Evolutionary conservation across 2,797 vertebrate species (phyloP).

Genomic region (Moxostoma hubbsi): DNA sequence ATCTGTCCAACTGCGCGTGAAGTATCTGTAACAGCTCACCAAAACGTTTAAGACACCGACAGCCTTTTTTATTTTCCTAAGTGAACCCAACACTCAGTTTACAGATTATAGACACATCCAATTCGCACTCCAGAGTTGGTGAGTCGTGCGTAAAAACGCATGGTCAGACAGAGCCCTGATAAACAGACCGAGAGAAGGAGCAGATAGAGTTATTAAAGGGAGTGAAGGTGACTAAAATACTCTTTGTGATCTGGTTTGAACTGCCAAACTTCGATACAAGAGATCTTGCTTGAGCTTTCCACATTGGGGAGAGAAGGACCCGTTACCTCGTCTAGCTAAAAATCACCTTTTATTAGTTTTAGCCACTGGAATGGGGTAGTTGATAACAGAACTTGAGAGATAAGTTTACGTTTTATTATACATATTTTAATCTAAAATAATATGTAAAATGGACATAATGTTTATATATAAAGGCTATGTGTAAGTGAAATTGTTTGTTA

Average conservation of each 20-base stretch:
- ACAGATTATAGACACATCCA: background rate
- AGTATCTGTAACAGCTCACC: background rate
- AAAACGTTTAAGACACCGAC: background rate
- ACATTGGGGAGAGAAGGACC: slow-evolving; percentile 54
- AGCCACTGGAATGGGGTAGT: no score
- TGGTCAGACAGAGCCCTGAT: background rate
- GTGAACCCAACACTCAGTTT: background rate
- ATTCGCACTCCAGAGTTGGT: background rate
- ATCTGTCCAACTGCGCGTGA: background rate
- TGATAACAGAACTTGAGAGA: no score
- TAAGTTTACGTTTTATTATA: no score
- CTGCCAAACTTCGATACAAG: background rate
- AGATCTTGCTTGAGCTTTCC: slow-evolving; percentile 38
- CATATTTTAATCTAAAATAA: no score
- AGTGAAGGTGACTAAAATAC: slow-evolving; percentile 1
- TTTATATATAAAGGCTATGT: no score
- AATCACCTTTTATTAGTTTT: no score
- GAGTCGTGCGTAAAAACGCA: slow-evolving; percentile 28
- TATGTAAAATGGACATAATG: no score
- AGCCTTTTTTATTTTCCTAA: background rate
- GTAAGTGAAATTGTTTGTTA: no score
- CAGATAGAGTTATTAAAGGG: background rate
- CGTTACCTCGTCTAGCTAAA: background rate
- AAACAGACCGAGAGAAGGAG: background rate
- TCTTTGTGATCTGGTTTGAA: slow-evolving; percentile 1